Percentiles rank a stretch among this genome's conserved stretches.
Conservation (phyloP, 2,113 vertebrate genomes). For the Megatriorchis doriae region DNA sequence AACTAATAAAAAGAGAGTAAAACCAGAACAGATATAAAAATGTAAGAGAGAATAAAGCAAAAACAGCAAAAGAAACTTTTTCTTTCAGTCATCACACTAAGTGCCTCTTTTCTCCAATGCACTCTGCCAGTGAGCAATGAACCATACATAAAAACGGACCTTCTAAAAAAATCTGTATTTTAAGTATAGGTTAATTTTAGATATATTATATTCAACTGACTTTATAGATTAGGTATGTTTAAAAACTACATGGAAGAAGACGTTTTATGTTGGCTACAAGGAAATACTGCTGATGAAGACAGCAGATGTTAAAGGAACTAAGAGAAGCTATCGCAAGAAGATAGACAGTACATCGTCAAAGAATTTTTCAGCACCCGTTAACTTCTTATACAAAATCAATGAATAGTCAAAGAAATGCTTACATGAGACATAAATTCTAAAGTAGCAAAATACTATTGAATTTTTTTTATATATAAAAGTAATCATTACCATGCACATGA, state of each 20-base stretch:
- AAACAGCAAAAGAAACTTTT: background rate
- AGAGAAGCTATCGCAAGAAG: background rate
- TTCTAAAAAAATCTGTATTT: background rate
- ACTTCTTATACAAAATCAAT: background rate
- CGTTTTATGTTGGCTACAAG: background rate
- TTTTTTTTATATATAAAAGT: background rate
- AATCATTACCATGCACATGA: background rate
- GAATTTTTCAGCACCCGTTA: background rate
- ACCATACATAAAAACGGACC: background rate
- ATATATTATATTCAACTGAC: background rate
- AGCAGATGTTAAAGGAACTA: background rate
- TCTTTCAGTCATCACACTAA: background rate
- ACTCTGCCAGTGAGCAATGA: background rate
- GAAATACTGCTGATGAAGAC: background rate
- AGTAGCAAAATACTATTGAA: background rate
- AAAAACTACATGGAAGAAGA: background rate
- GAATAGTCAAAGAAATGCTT: background rate
- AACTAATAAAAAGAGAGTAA: background rate
- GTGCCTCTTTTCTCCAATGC: background rate
- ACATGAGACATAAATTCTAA: background rate
- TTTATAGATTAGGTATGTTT: background rate
- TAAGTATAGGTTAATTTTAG: background rate
- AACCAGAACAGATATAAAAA: background rate
- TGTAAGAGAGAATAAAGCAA: background rate
- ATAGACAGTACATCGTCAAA: background rate